phyloP scores from a whole-genome alignment of 2,797 vertebrate species.

The Buphagus erythrorhynchus region DNA sequence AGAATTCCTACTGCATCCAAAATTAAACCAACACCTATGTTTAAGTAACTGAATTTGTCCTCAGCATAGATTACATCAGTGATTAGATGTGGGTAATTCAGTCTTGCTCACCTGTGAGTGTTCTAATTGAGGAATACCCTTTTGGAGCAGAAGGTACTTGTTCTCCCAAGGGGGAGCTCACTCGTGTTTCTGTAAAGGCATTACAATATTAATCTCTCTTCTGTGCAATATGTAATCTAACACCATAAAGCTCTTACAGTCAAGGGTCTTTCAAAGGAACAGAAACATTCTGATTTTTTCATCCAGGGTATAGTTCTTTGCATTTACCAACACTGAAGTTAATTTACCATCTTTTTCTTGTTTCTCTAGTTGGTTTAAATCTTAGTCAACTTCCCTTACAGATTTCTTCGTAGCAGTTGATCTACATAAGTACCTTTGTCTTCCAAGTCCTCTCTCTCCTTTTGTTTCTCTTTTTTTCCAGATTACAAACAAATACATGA shows the following conservation, averaged over 20 bases:
- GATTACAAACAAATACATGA: background rate
- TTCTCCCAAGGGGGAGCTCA: background rate
- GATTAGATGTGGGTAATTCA: background rate
- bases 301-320: background rate
- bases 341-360: background rate
- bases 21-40: background rate
- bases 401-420: background rate
- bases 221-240: background rate
- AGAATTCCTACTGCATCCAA: background rate
- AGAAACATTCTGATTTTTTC: background rate
- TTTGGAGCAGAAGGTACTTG: background rate
- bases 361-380: background rate
- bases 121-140: background rate
- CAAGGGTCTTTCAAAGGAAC: background rate
- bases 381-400: background rate
- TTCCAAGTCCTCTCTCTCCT: background rate
- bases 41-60: background rate
- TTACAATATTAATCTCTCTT: background rate
- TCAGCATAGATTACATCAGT: background rate
- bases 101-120: background rate
- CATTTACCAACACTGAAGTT: background rate
- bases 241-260: background rate
- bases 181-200: background rate
- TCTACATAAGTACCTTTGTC: background rate
- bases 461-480: background rate